These are phyloP conservation scores for Dilophus febrilis DNA, from an alignment of 2,888 invertebrate genomes.

Conservation along the genomic window DNA sequence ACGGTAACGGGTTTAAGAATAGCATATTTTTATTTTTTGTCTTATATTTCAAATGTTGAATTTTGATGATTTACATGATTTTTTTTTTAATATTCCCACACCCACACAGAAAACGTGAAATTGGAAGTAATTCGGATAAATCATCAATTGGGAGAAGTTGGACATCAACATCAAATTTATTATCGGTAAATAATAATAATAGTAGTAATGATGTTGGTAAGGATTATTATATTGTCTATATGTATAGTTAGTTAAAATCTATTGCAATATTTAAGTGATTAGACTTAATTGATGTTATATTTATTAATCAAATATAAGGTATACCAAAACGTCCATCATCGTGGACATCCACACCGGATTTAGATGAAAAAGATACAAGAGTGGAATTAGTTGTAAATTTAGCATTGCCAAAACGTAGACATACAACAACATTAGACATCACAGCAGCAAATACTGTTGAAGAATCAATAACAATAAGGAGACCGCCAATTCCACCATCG, in stretches of 20 bases:
- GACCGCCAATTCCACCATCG: conserved; percentile 35
- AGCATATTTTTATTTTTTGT: neutral
- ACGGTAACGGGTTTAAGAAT: conserved; percentile 30
- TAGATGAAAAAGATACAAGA: conserved; percentile 33
- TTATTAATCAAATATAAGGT: no score
- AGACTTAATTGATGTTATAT: no score
- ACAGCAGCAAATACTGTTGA: conserved; percentile 22
- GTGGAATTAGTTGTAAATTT: conserved; percentile 44
- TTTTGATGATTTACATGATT: conserved; percentile 1
- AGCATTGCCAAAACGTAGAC: conserved; percentile 46
- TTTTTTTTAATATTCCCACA: no score
- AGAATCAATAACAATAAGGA: conserved; percentile 31
- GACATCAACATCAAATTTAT: conserved; percentile 60
- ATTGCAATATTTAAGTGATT: no score
- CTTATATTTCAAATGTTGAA: conserved; percentile 1
- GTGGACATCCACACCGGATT: conserved; percentile 72
- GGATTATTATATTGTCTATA: conserved; percentile 11
- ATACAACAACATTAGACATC: conserved; percentile 32
- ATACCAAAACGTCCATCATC: conserved; percentile 34
- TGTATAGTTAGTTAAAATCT: no score
- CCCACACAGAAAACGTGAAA: neutral
- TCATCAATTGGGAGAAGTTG: conserved; percentile 40
- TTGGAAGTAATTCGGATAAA: neutral
- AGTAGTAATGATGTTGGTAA: conserved; percentile 19
- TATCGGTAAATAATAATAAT: conserved; percentile 12